These are phyloP conservation scores for Cephus sareptanus DNA, from an alignment of 2,888 invertebrate species.

Conservation along the genomic window DNA sequence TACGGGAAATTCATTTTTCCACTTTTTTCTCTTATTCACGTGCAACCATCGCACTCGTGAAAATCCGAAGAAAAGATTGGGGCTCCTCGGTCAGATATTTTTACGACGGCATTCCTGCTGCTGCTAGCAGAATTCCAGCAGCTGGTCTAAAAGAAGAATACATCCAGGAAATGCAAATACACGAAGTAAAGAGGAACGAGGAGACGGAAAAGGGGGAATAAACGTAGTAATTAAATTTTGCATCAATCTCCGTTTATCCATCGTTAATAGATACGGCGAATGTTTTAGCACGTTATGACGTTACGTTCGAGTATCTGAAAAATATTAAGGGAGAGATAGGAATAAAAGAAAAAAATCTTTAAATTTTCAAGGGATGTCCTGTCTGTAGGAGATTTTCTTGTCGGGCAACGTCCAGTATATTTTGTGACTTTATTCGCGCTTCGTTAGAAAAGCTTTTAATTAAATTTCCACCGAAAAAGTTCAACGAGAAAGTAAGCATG, in stretches of 20 bases:
- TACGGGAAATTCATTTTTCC: background rate
- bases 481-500: background rate
- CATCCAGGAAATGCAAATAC: background rate
- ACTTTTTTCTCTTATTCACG: background rate
- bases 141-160: background rate
- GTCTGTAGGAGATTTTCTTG: background rate
- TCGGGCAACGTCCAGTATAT: background rate
- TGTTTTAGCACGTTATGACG: too few relatives aligned
- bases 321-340: background rate
- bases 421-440: background rate
- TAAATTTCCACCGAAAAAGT: background rate
- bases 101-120: background rate
- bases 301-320: background rate
- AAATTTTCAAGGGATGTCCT: background rate
- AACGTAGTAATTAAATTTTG: background rate
- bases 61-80: background rate
- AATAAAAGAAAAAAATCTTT: background rate
- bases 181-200: background rate
- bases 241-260: background rate
- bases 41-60: background rate
- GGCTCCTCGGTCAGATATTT: background rate
- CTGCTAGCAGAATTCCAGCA: background rate
- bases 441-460: background rate
- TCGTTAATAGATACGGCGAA: background rate
- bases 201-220: background rate